Evolutionary conservation across 2,888 invertebrate genomes (phyloP), one percentile per base, ranked within the genome.

Genomic region (Trisateles emortualis): DNA sequence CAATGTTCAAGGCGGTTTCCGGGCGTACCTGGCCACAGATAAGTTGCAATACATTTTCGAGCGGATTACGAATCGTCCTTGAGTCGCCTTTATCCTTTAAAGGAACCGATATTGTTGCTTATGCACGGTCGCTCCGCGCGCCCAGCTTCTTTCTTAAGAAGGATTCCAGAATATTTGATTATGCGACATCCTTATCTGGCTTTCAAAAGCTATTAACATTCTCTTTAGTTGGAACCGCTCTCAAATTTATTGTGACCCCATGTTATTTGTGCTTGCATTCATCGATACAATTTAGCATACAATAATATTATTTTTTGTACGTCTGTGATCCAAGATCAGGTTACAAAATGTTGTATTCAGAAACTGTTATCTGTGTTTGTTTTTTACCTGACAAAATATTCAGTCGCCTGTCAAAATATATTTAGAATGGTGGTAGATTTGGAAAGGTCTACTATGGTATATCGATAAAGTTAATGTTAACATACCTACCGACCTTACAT

Each of bases 91-190:
- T 84, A 84, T 88, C 88, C 84, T 85, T 84, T 81, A 86, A 85
- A 85, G 86, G 84, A 85, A 78, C 79, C 83, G 83, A 86, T 86
- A 87, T 87, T 84, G 87, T 88, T 87, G 86, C 84, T 85, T 88
- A 85, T 87, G 86, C 87, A 83, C 83, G 82, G 79, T 66, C 79
- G 79, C 81, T 76, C 76, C 71, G 68, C 73, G 68, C 69, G 74
- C 76, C 74, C 73, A 63, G 75, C 78, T 82, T 82, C 80, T 83
- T 87, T 84, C 82, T 83, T 82, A 84, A 83, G 81, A 82, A 81
- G 83, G 84, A 85, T 86, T 80, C 82, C 83, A 75, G 87, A 89
- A 88, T 88, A 89, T 89, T 90, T 87, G 88, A 89, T 89, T 85
- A 87, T 84, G 81, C 78, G 73, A 77, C 79, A 78, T 84, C 84